These are phyloP conservation scores for Wasmannia auropunctata DNA, from an alignment of 1,140 invertebrate genomes.

Conservation along the genomic window DNA sequence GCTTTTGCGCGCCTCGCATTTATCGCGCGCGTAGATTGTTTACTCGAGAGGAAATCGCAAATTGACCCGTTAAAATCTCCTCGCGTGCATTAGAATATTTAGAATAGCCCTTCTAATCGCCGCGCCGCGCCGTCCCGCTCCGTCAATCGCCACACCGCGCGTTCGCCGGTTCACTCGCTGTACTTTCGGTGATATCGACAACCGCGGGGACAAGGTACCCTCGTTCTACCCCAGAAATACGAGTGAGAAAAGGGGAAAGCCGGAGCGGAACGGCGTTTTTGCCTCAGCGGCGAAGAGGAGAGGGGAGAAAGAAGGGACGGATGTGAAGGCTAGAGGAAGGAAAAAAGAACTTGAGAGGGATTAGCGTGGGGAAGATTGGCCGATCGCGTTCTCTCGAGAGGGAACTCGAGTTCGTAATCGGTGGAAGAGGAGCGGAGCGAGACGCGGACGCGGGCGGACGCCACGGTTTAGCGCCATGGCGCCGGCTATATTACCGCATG, in stretches of 20 bases:
- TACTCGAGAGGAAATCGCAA: background rate
- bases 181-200: background rate
- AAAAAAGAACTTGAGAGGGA: background rate
- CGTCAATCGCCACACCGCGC: too few species aligned
- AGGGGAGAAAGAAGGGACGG: conserved; percentile 1
- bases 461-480: conserved; percentile 82
- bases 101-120: background rate
- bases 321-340: conserved; percentile 36
- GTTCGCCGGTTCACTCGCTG: too few species aligned
- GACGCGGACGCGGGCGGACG: conserved; percentile 74
- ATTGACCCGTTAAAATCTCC: background rate
- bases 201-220: background rate
- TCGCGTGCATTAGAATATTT: background rate
- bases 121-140: background rate
- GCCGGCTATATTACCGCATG: conserved; percentile 83
- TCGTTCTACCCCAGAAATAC: background rate
- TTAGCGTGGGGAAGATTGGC: background rate
- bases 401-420: conserved; percentile 43
- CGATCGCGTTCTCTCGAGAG: conserved; percentile 39
- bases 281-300: background rate
- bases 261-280: background rate
- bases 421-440: conserved; percentile 47
- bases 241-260: background rate
- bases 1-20: background rate
- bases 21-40: conserved; percentile 2